Conservation (phyloP, 2,113 vertebrate genomes). For the Circaetus cinerascens region DNA sequence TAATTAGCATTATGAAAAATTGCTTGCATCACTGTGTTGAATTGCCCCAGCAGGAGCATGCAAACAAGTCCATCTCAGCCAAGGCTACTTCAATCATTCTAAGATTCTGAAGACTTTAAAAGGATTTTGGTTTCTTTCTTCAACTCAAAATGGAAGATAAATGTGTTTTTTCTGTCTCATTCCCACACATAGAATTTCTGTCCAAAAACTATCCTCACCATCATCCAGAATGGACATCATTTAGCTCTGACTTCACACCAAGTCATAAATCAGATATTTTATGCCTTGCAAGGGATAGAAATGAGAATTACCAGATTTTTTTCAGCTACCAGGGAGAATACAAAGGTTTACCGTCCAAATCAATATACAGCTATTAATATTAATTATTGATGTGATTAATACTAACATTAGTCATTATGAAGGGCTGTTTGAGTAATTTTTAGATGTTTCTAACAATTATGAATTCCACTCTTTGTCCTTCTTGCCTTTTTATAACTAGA, state of each 20-base stretch:
- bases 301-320: background rate
- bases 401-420: background rate
- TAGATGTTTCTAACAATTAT: background rate
- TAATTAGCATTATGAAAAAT: background rate
- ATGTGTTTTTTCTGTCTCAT: background rate
- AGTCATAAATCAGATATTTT: background rate
- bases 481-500: background rate
- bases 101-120: background rate
- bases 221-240: background rate
- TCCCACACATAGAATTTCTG: background rate
- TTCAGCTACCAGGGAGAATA: background rate
- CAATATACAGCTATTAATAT: background rate
- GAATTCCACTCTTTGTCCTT: background rate
- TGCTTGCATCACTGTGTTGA: background rate
- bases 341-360: background rate
- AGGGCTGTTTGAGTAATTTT: background rate
- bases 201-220: background rate
- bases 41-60: background rate
- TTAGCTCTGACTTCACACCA: background rate
- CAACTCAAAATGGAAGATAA: background rate
- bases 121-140: accelerated
- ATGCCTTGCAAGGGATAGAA: background rate
- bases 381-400: background rate
- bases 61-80: background rate
- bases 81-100: background rate